These are phyloP conservation scores for Ciconia maguari DNA, from an alignment of 2,113 vertebrate species.

Conservation along the genomic window DNA sequence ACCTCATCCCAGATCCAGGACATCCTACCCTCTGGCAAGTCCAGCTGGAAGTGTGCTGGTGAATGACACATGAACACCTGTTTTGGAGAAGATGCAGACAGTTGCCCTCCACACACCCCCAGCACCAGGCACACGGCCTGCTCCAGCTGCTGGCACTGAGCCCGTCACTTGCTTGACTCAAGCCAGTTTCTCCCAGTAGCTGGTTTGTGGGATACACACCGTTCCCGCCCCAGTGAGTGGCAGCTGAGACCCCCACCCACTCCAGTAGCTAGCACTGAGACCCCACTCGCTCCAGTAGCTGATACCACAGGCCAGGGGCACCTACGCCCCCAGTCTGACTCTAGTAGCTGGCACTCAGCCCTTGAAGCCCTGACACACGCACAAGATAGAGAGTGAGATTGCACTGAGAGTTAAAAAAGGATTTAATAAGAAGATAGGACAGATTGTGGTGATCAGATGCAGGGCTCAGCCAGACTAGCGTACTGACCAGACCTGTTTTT, in stretches of 20 bases:
- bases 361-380: neutral
- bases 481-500: neutral
- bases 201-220: neutral
- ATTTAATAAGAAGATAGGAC: neutral
- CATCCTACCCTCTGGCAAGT: accelerated
- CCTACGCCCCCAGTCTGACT: neutral
- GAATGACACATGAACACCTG: neutral
- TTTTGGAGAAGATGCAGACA: neutral
- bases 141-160: accelerated
- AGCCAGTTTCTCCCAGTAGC: neutral
- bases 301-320: neutral
- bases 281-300: neutral
- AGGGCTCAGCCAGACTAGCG: accelerated
- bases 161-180: neutral
- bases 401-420: neutral
- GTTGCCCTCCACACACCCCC: neutral
- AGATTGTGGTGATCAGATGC: neutral
- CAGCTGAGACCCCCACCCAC: neutral
- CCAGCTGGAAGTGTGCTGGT: neutral
- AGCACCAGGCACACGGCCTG: neutral
- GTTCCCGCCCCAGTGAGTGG: neutral
- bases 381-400: neutral
- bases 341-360: neutral
- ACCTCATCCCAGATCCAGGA: neutral
- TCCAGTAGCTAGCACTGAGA: neutral